Evolutionary conservation across 2,888 invertebrate genomes (phyloP), one percentile per base, ranked within the genome.

Genomic region (Polydrusus cervinus): DNA sequence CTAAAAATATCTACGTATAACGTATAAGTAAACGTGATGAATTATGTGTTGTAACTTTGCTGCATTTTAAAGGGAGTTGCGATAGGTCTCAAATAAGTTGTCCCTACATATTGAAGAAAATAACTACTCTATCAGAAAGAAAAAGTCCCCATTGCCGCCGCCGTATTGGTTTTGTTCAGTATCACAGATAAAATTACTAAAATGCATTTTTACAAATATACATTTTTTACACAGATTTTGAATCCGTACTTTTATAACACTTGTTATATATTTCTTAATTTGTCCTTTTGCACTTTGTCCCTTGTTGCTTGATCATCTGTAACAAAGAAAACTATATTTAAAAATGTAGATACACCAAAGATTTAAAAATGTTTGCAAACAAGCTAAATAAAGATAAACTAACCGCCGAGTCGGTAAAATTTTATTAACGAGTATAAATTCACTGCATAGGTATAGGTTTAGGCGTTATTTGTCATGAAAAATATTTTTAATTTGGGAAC

Each of bases 111-210:
- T 57, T 18, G 60, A 68, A 68, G 68, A 75, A 66, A 67, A 53
- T 47, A 20, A 30, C 57, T 57, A 55, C 30, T 16, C 57, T 55
- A 55, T 60, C 47, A 38, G 20, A 68, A 45, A 68, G 57, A 30
- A 68, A 57, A 68, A 47, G 57, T 47, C 61, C 57, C 45, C 57
- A 72, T 72, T 72, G 66, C 72, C 73, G 61, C 20, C 67, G 66
- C 53, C 66, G 34, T 61, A 55, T 49, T 60, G 53, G 70, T 71
- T 76, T 78, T 76, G 66, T 80, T 79, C 81, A 80, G 81, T 87
- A 87, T 87, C 87, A 87, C 87, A 87, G 87, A 87, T 87, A 87
- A 87, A 82, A 87, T 86, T 76, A 76, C 74, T 76, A 76, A 73
- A 87, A 87, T 87, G 87, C 87, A 86, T 87, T 85, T 87, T 86